phyloP scores from a whole-genome alignment of 2,888 invertebrate species.

The Caenorhabditis drosophilae region DNA sequence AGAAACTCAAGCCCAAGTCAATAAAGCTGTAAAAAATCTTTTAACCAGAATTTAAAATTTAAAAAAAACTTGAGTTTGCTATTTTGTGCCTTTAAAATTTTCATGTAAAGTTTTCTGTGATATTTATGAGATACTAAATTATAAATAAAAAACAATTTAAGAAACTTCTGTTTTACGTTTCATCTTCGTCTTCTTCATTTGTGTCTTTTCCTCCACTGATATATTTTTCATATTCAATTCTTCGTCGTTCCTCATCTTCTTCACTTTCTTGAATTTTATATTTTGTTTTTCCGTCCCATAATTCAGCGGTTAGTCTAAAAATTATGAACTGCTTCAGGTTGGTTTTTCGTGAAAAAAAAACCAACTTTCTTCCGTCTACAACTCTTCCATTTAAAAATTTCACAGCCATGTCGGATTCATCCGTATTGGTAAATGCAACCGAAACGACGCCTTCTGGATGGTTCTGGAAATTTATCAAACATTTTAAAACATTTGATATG shows the following conservation, averaged over 20 bases:
- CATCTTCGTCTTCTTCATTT: constrained; percentile 10
- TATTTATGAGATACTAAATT: neutral
- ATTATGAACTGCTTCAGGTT: neutral
- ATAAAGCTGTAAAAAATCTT: constrained; percentile 28
- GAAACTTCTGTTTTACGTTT: neutral
- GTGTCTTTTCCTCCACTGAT: constrained; percentile 13
- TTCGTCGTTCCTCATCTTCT: constrained; percentile 81
- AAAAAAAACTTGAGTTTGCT: no score
- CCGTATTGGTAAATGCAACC: constrained; percentile 85
- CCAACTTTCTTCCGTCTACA: constrained; percentile 79
- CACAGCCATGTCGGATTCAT: constrained; percentile 89
- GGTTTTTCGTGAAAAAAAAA: neutral
- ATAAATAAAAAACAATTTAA: constrained; percentile 1
- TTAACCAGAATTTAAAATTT: constrained; percentile 23
- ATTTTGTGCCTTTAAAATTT: neutral
- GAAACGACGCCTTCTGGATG: constrained; percentile 92
- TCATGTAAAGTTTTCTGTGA: neutral
- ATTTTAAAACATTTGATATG: no score
- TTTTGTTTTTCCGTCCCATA: constrained; percentile 94
- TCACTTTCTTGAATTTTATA: constrained; percentile 89
- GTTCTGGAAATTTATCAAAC: constrained; percentile 72
- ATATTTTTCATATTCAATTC: constrained; percentile 79
- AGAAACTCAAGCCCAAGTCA: constrained; percentile 82
- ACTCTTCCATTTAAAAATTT: constrained; percentile 85
- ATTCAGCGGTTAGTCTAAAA: constrained; percentile 79